Evolutionary conservation across 2,888 invertebrate genomes (phyloP), one percentile per base, ranked within the genome.

Genomic region (Drosophila aldrichi): DNA sequence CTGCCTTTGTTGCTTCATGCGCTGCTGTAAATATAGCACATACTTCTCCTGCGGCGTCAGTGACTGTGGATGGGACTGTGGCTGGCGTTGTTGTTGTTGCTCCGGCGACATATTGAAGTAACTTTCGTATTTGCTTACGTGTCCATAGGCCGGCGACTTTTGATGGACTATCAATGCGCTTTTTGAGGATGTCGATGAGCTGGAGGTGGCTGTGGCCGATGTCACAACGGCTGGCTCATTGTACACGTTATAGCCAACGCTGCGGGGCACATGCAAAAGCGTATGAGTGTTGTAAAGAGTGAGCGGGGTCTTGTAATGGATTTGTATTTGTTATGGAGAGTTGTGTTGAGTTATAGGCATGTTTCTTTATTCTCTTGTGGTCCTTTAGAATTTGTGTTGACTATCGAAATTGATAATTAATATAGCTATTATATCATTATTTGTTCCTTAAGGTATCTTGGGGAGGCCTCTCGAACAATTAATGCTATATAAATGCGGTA

Each of bases 1-100:
- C 36, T 82, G 71, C 36, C 64, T 75, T n/a, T 74, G 77, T 68
- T 76, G 77, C 69, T 82, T 89, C 76, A 92, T 79, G 71, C 92
- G 92, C 76, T 92, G 92, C 63, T 92, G 92, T 77, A 93, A 89
- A 82, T 91, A 93, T 61, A 89, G 82, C 64, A 93, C 92, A 77
- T 93, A 92, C 73, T 92, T 92, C 77, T 92, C 90, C 82, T 92
- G 92, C 49, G 93, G 92, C 68, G 92, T 92, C 79, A 92, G 75
- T 62, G 36, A 9, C 22, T 92, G 92, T 63, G 8, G 41, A 66
- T 74, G 77, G 32, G 32, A 32, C 32, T 9, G 36, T 5, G 7
- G 92, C 75, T 92, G 92, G 64, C 10, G 10, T 18, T 49, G 48
- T 49, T 91, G 92, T 74, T 82, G 82, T 34, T 79, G 74, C 80